A percentile compares a stretch with the other conserved stretches of the same genome.
Conservation (phyloP, 2,113 vertebrate genomes). For the Ptyas mucosa region DNA sequence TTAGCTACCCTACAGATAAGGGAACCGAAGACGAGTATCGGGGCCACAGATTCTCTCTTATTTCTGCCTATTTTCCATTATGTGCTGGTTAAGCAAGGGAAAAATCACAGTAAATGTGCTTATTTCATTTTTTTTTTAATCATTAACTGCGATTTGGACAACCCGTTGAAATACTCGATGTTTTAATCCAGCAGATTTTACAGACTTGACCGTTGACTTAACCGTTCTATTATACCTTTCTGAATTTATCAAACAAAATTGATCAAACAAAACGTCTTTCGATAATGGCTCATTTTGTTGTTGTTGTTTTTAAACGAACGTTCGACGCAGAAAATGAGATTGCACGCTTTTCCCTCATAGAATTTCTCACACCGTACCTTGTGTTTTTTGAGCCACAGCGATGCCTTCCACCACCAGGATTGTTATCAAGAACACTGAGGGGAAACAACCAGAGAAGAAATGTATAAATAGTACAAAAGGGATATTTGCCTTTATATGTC, state of each 20-base stretch:
- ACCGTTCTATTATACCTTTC: not conserved
- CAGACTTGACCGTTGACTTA: not conserved
- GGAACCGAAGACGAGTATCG: not conserved
- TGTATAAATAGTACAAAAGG: constrained; percentile 38
- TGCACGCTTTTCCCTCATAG: not conserved
- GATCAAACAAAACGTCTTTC: not conserved
- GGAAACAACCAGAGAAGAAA: constrained; percentile 60
- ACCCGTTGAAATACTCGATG: not conserved
- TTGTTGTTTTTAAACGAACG: too few species aligned
- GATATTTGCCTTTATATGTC: not conserved
- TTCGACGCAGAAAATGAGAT: not conserved
- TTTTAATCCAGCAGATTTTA: not conserved
- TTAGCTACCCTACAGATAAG: not conserved
- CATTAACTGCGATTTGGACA: not conserved
- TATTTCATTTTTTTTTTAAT: not conserved
- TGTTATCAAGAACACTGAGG: constrained; percentile 87
- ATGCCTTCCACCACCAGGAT: constrained; percentile 91
- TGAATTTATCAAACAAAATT: not conserved
- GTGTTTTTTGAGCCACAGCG: constrained; percentile 90
- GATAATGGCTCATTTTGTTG: not conserved
- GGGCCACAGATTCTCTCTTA: not conserved
- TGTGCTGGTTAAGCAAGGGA: not conserved
- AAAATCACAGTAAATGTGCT: not conserved
- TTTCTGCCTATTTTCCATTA: not conserved
- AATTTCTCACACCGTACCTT: constrained; percentile 73